Base-by-base conservation (phyloP, 1,140 invertebrate genomes). In the Drosophila lacertosa region DNA sequence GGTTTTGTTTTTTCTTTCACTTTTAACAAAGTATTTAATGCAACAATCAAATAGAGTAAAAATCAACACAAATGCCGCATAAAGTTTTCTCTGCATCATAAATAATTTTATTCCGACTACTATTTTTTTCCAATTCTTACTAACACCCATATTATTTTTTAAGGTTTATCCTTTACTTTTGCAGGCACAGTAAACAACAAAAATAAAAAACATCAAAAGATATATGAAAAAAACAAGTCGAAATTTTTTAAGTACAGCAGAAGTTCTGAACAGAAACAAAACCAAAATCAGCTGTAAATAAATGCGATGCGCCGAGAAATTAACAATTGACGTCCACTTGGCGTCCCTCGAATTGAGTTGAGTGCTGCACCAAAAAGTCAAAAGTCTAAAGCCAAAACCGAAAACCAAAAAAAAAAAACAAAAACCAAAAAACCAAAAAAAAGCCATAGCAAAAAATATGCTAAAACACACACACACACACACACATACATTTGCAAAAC, bases 151-250 rank as follows among this genome's bases (percentile, higher is more conserved):
- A 91, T 91, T 91, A 91, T 91, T 91, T 91, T 91, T 91, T 91
- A 91, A 91, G 90, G 90, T 91, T 91, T 91, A 91, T 91, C 90
- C 90, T 91, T 81, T 91, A 91, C 90, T 91, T 76, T 91, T 91
- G 90, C 90, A 91, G 90, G 90, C 90, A 91, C 90, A 91, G 90
- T 91, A 91, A 91, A 82, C 81, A 63, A 63, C 66, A 60, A 78
- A 59, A 63, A 67, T 64, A 70, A 40, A 37, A 50, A 42, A 26
- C 39, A 50, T 58, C 64, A 66, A 53, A 10, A 50, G 55, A 67
- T 44, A 54, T 60, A 74, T 55, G 29, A 53, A 64, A 58, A 54
- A 51, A 62, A n/a, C n/a, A 29, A 69, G 67, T 62, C 51, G 40
- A 79, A 79, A 79, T 63, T 79, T 82, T 89, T 77, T 60, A 74